Base-by-base conservation (phyloP, 2,797 vertebrate genomes). In the Decapterus maruadsi region DNA sequence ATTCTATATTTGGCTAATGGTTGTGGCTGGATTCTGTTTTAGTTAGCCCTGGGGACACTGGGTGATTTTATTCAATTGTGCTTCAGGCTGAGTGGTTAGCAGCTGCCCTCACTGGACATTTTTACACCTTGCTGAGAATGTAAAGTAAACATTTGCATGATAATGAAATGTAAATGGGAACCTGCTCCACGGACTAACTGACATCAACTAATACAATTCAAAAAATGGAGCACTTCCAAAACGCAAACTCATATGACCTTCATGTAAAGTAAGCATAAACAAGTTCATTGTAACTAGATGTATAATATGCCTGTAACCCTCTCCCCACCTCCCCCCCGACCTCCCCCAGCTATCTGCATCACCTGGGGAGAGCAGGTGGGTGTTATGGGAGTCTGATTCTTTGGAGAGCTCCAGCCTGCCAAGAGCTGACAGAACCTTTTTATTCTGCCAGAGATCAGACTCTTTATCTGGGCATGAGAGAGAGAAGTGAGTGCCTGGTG, bases 401-500 rank as follows among this genome's bases (percentile, higher is more conserved):
- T 70, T 71, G 75, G 67, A 79, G 68, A 78, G 56, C 66, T 73
- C 4, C 31, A 71, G 62, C 51, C 77, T 87, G 87, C 88, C 89
- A 89, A 66, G 50, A 75, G 70, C 81, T 90, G 89, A 91, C 89
- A 87, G 81, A 90, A 88, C 40, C 64, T 77, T 85, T 90, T 85
- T 85, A 72, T 81, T 79, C 61, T 90, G 82, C 82, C 87, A 86
- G 83, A 88, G 79, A 89, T 86, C 77, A 84, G 73, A 81, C 82
- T 90, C 72, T 84, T 88, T 89, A 91, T 88, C 80, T 72, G 66
- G 80, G 73, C 70, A 80, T 26, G 67, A 78, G 74, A 61, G 75
- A 68, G 77, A 55, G 81, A 78, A 85, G 73, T n/a, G 22, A 81
- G 79, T 13, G 81, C 71, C 75, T 78, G 76, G 70, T 78, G 86